Conservation (phyloP, 2,888 invertebrate species). For the Apocheima hispidaria region DNA sequence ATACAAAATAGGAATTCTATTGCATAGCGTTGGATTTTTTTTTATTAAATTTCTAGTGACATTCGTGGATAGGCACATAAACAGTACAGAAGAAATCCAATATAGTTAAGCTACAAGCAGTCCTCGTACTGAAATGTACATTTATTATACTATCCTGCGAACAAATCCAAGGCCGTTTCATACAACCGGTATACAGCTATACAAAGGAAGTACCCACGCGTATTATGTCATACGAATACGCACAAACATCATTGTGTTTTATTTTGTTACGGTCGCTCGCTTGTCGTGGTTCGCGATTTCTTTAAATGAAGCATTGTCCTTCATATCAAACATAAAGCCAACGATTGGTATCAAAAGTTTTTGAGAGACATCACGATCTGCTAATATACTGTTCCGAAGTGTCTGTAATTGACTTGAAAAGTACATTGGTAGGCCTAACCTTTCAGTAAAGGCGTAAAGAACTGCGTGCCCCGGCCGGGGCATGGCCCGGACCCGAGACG, state of each 20-base stretch:
- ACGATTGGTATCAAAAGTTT: not conserved
- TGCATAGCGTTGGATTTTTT: not conserved
- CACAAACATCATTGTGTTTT: conserved; percentile 32
- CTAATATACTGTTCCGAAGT: too few relatives aligned
- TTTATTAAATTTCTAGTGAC: too few relatives aligned
- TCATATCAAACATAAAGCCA: not conserved
- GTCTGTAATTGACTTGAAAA: too few relatives aligned
- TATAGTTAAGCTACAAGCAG: not conserved
- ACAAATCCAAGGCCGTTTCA: conserved; percentile 34
- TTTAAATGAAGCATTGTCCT: conserved; percentile 1
- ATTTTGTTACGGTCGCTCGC: conserved; percentile 22
- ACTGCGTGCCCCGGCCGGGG: too few relatives aligned
- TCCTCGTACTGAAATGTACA: conserved; percentile 2
- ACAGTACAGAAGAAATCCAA: not conserved
- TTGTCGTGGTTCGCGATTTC: conserved; percentile 14
- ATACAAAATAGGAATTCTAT: not conserved
- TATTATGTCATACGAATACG: conserved; percentile 40
- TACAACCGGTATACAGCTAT: not conserved
- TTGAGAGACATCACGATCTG: too few relatives aligned
- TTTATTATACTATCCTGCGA: conserved; percentile 14
- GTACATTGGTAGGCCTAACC: too few relatives aligned
- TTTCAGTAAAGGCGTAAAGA: too few relatives aligned
- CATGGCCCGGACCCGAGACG: too few relatives aligned
- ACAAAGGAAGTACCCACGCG: conserved; percentile 30
- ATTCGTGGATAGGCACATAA: not conserved